A percentile compares a stretch with the other conserved stretches of the same genome.
Conservation (phyloP, 2,113 vertebrate genomes). For the Cochlearius cochlearius region DNA sequence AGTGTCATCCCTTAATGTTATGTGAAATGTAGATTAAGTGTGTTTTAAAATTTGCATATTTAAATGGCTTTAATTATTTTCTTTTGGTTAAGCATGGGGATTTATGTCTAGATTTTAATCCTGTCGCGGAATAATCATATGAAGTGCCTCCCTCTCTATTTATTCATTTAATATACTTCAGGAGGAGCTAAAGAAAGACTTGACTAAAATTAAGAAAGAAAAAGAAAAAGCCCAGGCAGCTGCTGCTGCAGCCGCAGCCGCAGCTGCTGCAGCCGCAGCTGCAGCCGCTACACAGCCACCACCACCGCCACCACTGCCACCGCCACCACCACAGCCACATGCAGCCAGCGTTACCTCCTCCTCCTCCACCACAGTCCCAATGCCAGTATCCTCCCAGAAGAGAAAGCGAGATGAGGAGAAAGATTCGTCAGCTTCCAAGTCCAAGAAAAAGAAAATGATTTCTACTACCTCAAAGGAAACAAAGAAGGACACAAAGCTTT, state of each 20-base stretch:
- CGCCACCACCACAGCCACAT: slow-evolving; percentile 2
- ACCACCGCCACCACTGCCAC: slow-evolving; percentile 61
- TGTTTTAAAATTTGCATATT: neutral
- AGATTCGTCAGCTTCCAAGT: slow-evolving; percentile 80
- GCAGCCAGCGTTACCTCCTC: slow-evolving; percentile 69
- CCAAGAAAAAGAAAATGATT: slow-evolving; percentile 98
- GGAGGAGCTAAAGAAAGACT: slow-evolving; percentile 94
- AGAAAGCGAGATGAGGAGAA: slow-evolving; percentile 91
- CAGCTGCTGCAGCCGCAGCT: slow-evolving; percentile 54
- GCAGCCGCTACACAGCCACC: neutral
- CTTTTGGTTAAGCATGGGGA: neutral
- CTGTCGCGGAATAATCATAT: neutral
- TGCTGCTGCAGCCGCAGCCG: slow-evolving; percentile 30
- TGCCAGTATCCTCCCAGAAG: slow-evolving; percentile 81
- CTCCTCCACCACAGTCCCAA: slow-evolving; percentile 47
- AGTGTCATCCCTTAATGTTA: neutral
- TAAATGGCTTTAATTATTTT: neutral
- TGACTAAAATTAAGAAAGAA: slow-evolving; percentile 87
- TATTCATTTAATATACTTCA: slow-evolving; percentile 63
- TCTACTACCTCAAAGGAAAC: slow-evolving; percentile 97
- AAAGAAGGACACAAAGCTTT: slow-evolving; percentile 97
- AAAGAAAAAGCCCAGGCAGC: slow-evolving; percentile 86
- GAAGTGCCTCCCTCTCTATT: slow-evolving; percentile 5
- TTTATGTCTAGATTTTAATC: neutral
- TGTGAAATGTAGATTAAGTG: neutral